Evolutionary conservation across 2,888 invertebrate species (phyloP).

Genomic region (Drosophila formosana): DNA sequence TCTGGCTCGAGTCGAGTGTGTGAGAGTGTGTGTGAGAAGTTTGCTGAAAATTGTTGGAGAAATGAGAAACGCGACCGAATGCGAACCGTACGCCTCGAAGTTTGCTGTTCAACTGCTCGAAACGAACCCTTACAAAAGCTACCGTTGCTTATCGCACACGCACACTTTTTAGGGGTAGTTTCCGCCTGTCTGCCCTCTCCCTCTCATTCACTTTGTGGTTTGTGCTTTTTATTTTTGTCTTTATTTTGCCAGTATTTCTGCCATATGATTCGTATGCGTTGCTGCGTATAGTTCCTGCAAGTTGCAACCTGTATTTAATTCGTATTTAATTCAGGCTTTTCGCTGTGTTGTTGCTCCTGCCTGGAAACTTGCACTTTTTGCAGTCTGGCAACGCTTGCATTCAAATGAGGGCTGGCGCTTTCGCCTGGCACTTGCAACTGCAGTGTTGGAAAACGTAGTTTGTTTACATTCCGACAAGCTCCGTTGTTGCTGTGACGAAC

Average conservation of each 20-base stretch:
- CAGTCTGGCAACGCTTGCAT: slow-evolving; percentile 19
- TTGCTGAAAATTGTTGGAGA: slow-evolving; percentile 68
- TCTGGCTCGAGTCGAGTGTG: slow-evolving; percentile 37
- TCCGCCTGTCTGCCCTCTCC: background rate
- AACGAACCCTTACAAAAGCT: slow-evolving; percentile 71
- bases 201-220: background rate
- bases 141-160: slow-evolving; percentile 3
- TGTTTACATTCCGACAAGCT: background rate
- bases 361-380: background rate
- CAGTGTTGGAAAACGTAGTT: slow-evolving; percentile 32
- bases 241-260: slow-evolving; percentile 26
- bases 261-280: slow-evolving; percentile 32
- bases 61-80: slow-evolving; percentile 65
- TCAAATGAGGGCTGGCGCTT: background rate
- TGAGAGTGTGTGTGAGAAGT: slow-evolving; percentile 76
- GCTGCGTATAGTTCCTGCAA: background rate
- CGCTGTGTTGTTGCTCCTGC: too few species aligned
- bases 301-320: slow-evolving; percentile 25
- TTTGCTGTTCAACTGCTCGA: slow-evolving; percentile 81
- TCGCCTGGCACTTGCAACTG: slow-evolving; percentile 16
- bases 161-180: slow-evolving; percentile 46
- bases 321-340: background rate
- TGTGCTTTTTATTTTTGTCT: background rate
- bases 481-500: too few species aligned
- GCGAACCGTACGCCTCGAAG: slow-evolving; percentile 82